A percentile compares a stretch with the other conserved stretches of the same genome.
phyloP scores from a whole-genome alignment of 2,888 invertebrate species.

The Lydus trimaculatus region DNA sequence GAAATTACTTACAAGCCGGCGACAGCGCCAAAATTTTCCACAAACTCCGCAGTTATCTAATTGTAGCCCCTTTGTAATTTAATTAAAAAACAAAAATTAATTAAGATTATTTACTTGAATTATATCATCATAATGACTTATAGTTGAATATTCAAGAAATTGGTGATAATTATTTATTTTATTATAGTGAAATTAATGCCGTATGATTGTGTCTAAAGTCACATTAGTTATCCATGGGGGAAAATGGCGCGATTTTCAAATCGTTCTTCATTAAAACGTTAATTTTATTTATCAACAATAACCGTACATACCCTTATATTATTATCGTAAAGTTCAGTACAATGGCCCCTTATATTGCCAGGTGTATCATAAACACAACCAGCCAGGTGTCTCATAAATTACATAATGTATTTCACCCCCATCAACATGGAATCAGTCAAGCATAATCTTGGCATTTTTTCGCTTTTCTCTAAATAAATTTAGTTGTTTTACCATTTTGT shows the following conservation, averaged over 20 bases:
- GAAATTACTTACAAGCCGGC: no score
- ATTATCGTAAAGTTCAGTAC: constrained; percentile 13
- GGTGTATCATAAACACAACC: constrained; percentile 15
- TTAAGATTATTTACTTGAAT: no score
- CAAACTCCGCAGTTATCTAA: background rate
- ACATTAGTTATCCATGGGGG: background rate
- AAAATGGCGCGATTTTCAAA: background rate
- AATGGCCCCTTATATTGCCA: constrained; percentile 12
- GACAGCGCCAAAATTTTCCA: no score
- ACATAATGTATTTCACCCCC: constrained; percentile 27
- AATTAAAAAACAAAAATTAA: background rate
- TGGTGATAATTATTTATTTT: background rate
- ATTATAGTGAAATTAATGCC: background rate
- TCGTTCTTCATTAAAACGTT: background rate
- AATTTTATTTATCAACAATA: background rate
- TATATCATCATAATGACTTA: no score
- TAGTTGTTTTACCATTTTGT: background rate
- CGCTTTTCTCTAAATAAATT: background rate
- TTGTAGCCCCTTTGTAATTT: background rate
- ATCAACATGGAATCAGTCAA: constrained; percentile 13
- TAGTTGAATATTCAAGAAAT: no score
- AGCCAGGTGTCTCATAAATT: constrained; percentile 30
- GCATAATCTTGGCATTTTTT: background rate
- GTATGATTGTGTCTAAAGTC: background rate
- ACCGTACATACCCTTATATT: constrained; percentile 19